These are phyloP conservation scores for Carettochelys insculpta DNA, from an alignment of 2,113 vertebrate species.

Conservation along the genomic window DNA sequence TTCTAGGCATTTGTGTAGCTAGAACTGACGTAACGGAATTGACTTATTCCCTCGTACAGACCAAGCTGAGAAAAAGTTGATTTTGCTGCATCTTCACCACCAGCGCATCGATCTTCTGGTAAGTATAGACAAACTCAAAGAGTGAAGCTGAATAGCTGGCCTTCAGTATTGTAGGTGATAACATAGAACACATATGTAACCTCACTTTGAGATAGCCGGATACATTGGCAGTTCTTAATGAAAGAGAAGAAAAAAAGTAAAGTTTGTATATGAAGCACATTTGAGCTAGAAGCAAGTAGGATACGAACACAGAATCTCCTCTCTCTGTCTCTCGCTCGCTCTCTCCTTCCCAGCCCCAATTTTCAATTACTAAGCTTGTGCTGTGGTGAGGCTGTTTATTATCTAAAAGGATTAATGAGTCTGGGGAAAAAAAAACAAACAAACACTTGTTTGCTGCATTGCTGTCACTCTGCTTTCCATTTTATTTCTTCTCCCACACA, in stretches of 20 bases:
- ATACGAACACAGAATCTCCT: rapidly evolving
- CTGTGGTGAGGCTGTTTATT: rapidly evolving
- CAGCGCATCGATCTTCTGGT: no score
- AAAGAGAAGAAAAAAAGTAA: not conserved
- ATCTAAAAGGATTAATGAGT: not conserved
- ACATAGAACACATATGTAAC: rapidly evolving
- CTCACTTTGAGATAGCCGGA: rapidly evolving
- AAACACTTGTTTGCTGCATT: rapidly evolving
- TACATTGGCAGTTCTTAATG: rapidly evolving
- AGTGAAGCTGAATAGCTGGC: rapidly evolving
- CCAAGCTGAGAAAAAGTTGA: no score
- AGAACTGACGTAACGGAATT: no score
- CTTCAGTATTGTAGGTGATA: rapidly evolving
- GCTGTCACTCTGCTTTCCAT: not conserved
- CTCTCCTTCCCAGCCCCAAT: no score
- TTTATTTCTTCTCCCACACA: not conserved
- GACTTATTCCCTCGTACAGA: no score
- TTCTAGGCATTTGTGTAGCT: no score
- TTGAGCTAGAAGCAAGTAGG: rapidly evolving
- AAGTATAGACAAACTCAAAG: no score
- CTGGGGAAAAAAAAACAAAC: not conserved
- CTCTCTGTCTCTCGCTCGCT: no score
- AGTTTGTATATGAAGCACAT: not conserved
- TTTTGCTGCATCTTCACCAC: no score
- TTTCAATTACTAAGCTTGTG: rapidly evolving